Evolutionary conservation across 2,888 invertebrate species (phyloP), one percentile per base, ranked within the genome.

Genomic region (Syrphus vitripennis): DNA sequence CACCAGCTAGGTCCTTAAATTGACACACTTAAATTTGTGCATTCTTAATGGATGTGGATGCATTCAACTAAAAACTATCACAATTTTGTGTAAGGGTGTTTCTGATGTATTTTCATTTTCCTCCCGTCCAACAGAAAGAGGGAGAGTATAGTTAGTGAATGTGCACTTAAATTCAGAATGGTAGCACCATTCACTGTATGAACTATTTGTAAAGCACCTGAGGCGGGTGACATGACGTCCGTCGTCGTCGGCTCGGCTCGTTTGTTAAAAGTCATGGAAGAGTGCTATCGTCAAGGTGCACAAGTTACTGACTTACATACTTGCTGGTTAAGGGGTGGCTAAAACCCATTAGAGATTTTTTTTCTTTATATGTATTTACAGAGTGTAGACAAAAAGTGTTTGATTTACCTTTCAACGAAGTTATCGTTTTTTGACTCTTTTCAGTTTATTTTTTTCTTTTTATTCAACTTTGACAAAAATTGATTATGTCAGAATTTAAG

Each of bases 1-100:
- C n/a, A 63, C 24, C 61, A 31, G n/a, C 21, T 3, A 26, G 40
- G 40, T 70, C 48, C 31, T 57, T 16, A 29, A 31, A 40, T 50
- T 72, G 77, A 67, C 71, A 76, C 72, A 77, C 72, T 72, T 59
- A 61, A 82, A 76, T 65, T 63, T 77, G 70, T 76, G 71, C 59
- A 82, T 53, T 82, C 42, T 31, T 61, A 82, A 72, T 48, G 48
- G 48, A 48, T 21, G 48, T 77, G 59, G 55, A 83, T 61, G 83
- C 72, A 67, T 45, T 69, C 83, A 77, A 59, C 77, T 63, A 34
- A 77, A n/a, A 67, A 53, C 50, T 75, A 37, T 48, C 59, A 71
- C 57, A 42, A 69, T 75, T 81, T 61, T 42, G 34, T 48, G 40
- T 55, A 48, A 57, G 70, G 69, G 42, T n/a, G 45, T 74, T 61